Evolutionary conservation across 2,888 invertebrate species (phyloP), one percentile per base, ranked within the genome.

Genomic region (Hecatera dysodea): DNA sequence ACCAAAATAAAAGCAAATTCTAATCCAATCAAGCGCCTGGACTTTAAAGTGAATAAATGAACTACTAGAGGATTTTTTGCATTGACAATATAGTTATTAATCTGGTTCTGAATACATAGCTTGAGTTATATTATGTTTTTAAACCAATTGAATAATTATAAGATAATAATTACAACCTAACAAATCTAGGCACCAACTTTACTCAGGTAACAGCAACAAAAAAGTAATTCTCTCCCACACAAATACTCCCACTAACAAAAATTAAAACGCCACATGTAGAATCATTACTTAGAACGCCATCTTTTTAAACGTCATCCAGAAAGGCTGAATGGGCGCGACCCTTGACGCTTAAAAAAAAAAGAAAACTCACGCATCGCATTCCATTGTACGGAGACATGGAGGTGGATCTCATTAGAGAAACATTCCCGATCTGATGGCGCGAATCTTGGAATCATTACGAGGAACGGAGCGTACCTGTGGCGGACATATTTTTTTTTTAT

Each of bases 391-490:
- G 86, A 92, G 94, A 93, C 92, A 93, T 92, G 92, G 92, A 94
- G 95, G 94, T 94, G 91, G 93, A 95, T 95, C 95, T 95, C 95
- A 95, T 95, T 95, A 95, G 91, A 82, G 89, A 93, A 90, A 88
- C 91, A 90, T 93, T 90, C 91, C 92, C 93, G 95, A 95, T 93
- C 93, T 86, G 90, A 82, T 95, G 94, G 89, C 92, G 94, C 93
- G 92, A 93, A 92, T 94, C 95, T 95, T 95, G 92, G 93, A 94
- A 93, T 95, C 95, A 94, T 95, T 95, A 95, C 90, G 93, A 87
- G 90, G 84, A 90, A 91, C 90, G 90, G 88, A 91, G 90, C 90
- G 82, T 84, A 84, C 80, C 36, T 56, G 22, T 22, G 82, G 81
- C 80, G 76, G 72, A 79, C 72, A 75, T 83, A 33, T 63, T 78